phyloP scores from a whole-genome alignment of 2,888 invertebrate species.

The Diarsia rubi region DNA sequence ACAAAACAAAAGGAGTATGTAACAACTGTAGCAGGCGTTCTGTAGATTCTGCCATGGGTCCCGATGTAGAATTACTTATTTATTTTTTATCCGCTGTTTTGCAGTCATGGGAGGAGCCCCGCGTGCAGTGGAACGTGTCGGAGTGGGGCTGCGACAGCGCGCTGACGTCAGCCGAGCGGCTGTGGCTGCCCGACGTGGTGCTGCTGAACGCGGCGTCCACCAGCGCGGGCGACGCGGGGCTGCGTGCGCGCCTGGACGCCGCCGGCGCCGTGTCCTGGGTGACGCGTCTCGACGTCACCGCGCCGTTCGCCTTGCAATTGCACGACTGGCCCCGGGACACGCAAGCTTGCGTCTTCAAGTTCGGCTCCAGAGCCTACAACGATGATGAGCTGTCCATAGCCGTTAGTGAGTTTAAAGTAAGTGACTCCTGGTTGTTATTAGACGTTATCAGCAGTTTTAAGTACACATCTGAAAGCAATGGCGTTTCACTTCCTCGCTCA shows the following conservation, averaged over 20 bases:
- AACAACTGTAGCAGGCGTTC: background rate
- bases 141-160: slow-evolving; percentile 92
- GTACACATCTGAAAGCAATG: background rate
- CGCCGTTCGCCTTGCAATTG: slow-evolving; percentile 84
- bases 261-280: slow-evolving; percentile 91
- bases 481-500: background rate
- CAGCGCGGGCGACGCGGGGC: slow-evolving; percentile 91
- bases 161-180: slow-evolving; percentile 92
- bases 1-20: background rate
- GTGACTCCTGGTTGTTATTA: background rate
- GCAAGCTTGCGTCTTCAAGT: slow-evolving; percentile 92
- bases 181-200: slow-evolving; percentile 95
- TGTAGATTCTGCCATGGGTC: background rate
- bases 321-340: slow-evolving; percentile 94
- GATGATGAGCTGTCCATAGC: slow-evolving; percentile 90
- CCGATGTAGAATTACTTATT: background rate
- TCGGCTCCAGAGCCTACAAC: slow-evolving; percentile 94
- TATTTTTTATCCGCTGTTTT: slow-evolving; percentile 50
- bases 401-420: slow-evolving; percentile 73
- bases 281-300: slow-evolving; percentile 76
- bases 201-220: slow-evolving; percentile 93
- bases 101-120: slow-evolving; percentile 94
- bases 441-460: background rate
- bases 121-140: slow-evolving; percentile 93
- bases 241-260: slow-evolving; percentile 92